A percentile compares a stretch with the other conserved stretches of the same genome.
phyloP scores from a whole-genome alignment of 64 coral and sea anemone species.

The Trachythela sp. region DNA sequence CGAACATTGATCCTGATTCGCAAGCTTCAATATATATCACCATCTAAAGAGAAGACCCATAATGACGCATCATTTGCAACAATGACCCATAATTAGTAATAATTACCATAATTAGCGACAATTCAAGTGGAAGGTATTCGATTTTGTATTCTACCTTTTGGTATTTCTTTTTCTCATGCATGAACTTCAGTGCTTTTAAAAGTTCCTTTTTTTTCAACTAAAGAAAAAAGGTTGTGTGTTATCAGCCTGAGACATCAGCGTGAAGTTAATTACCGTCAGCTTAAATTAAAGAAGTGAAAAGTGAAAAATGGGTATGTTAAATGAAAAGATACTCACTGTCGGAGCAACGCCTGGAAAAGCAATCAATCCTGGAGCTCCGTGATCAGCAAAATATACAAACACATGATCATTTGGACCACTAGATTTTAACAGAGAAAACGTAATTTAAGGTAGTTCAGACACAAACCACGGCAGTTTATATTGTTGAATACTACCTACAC shows the following conservation, averaged over 20 bases:
- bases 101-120: not conserved
- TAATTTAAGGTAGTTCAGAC: too few relatives aligned
- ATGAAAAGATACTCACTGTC: not conserved
- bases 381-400: constrained; percentile 90
- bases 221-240: not conserved
- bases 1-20: constrained; percentile 96
- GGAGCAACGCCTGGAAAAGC: constrained; percentile 55
- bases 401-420: constrained; percentile 90
- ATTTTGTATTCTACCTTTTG: constrained; percentile 40
- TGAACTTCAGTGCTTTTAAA: constrained; percentile 63
- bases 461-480: too few relatives aligned
- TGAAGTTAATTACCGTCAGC: too few relatives aligned
- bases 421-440: not conserved
- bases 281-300: not conserved
- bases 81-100: not conserved
- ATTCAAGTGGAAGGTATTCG: too few relatives aligned
- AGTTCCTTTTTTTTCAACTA: constrained; percentile 65
- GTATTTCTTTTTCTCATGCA: constrained; percentile 86
- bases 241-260: not conserved
- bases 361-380: constrained; percentile 83
- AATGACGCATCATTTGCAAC: not conserved
- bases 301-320: not conserved
- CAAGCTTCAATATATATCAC: constrained; percentile 96
- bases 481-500: not conserved
- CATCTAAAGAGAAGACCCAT: constrained; percentile 48